These are phyloP conservation scores for Dryoscopus gambensis DNA, from an alignment of 2,113 vertebrate species.

Conservation along the genomic window DNA sequence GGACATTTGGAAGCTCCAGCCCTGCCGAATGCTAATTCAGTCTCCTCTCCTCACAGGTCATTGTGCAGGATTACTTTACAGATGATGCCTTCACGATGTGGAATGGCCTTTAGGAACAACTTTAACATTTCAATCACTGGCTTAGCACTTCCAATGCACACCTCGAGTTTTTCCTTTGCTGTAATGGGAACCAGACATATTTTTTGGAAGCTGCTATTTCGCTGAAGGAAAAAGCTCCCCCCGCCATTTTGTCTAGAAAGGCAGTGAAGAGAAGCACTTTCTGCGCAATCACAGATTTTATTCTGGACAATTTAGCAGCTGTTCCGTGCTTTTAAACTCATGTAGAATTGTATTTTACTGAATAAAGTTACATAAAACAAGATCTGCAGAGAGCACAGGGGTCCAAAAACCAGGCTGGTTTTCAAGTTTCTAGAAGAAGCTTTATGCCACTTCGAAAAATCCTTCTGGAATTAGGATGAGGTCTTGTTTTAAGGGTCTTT, in stretches of 20 bases:
- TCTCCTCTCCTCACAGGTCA: slow-evolving; percentile 40
- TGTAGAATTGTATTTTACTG: neutral
- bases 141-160: slow-evolving; percentile 64
- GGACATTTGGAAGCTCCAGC: slow-evolving; percentile 1
- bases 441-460: slow-evolving; percentile 18
- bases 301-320: slow-evolving; percentile 1
- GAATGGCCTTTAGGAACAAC: slow-evolving; percentile 52
- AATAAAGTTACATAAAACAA: neutral
- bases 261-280: neutral
- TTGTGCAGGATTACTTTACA: slow-evolving; percentile 45
- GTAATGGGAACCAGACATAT: slow-evolving; percentile 61
- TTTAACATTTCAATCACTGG: slow-evolving; percentile 63
- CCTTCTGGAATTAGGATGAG: slow-evolving; percentile 14
- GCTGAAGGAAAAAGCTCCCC: slow-evolving; percentile 22
- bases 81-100: slow-evolving; percentile 64
- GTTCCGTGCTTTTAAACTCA: neutral
- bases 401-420: neutral
- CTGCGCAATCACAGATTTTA: neutral
- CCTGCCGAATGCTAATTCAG: neutral
- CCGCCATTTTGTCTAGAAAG: slow-evolving; percentile 28
- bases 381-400: neutral
- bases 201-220: slow-evolving; percentile 45
- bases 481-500: slow-evolving; percentile 41
- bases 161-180: slow-evolving; percentile 53
- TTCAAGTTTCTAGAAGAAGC: slow-evolving; percentile 17